These are phyloP conservation scores for Aphaenogaster ashmeadi DNA, from an alignment of 1,140 invertebrate genomes.

Conservation along the genomic window DNA sequence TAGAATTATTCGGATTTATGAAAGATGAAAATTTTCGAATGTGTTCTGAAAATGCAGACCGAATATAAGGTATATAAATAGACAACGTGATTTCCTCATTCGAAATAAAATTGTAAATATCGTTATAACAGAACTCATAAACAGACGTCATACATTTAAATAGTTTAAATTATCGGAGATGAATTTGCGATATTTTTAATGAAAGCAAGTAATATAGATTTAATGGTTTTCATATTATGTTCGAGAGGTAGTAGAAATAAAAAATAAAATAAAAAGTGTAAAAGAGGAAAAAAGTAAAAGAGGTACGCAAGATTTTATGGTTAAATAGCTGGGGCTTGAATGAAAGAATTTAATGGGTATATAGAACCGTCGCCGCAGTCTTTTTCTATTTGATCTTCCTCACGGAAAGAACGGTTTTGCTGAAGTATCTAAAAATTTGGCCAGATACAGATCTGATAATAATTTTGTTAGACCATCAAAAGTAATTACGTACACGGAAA, in stretches of 20 bases:
- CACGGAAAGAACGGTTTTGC: no score
- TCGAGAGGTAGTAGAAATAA: not conserved
- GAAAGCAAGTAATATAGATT: not conserved
- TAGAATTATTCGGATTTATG: not conserved
- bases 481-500: no score
- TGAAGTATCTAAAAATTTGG: no score
- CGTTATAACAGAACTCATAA: not conserved
- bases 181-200: not conserved
- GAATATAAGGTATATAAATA: not conserved
- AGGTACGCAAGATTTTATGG: not conserved
- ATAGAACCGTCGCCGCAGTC: not conserved
- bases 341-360: not conserved
- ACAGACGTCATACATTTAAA: not conserved
- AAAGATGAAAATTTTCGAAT: not conserved
- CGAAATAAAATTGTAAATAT: not conserved
- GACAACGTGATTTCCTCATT: not conserved
- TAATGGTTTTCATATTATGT: not conserved
- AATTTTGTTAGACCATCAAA: no score
- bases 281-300: not conserved
- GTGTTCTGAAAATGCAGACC: not conserved
- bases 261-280: not conserved
- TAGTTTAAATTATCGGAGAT: not conserved
- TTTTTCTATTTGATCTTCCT: constrained; percentile 3
- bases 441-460: no score
- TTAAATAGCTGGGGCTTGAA: constrained; percentile 14